Percentiles rank a stretch among this genome's conserved stretches.
These are phyloP conservation scores for Bursaphelenchus okinawaensis DNA, from an alignment of 2,888 invertebrate species.

Conservation along the genomic window DNA sequence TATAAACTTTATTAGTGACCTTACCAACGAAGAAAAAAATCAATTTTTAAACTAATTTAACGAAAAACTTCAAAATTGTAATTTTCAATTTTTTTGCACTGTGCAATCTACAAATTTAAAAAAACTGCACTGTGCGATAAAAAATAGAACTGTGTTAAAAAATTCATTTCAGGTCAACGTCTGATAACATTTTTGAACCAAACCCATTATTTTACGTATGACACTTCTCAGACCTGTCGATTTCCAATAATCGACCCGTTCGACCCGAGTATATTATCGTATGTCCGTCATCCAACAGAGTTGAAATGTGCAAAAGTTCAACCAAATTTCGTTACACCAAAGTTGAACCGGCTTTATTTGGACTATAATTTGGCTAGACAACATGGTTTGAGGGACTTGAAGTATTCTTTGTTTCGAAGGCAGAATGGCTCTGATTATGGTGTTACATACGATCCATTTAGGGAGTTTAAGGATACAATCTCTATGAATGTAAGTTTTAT, in stretches of 20 bases:
- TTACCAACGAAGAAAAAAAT: no score
- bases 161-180: slow-evolving; percentile 1
- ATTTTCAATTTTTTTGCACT: no score
- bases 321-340: slow-evolving; percentile 16
- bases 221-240: slow-evolving; percentile 25
- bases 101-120: no score
- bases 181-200: not conserved
- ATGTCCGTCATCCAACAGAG: slow-evolving; percentile 20
- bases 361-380: slow-evolving; percentile 5
- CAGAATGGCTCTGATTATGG: slow-evolving; percentile 20
- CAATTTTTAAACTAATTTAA: no score
- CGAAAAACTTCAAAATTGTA: no score
- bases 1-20: no score
- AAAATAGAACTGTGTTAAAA: no score
- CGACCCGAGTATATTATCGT: slow-evolving; percentile 29
- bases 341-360: slow-evolving; percentile 14
- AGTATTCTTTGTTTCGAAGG: slow-evolving; percentile 10
- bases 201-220: slow-evolving; percentile 13
- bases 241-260: slow-evolving; percentile 35
- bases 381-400: slow-evolving; percentile 8
- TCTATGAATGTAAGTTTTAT: not conserved
- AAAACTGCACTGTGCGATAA: no score
- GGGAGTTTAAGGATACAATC: not conserved
- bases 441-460: slow-evolving; percentile 12
- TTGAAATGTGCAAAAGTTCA: slow-evolving; percentile 21